Evolutionary conservation across 2,797 vertebrate genomes (phyloP), one percentile per base, ranked within the genome.

Genomic region (Lagorchestes hirsutus): DNA sequence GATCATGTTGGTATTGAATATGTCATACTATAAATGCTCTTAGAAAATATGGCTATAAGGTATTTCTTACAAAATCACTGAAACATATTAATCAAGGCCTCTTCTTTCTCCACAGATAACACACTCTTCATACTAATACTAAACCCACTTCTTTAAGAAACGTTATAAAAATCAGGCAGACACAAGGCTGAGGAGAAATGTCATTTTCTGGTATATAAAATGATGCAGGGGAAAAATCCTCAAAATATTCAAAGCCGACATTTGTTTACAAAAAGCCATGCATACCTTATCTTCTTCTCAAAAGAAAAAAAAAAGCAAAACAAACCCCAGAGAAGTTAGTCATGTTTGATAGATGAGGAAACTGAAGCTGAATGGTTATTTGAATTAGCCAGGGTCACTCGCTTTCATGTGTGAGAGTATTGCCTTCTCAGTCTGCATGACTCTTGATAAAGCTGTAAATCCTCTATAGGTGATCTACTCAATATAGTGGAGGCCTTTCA

Each of bases 1-100:
- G 5, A 56, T 50, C 29, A 92, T 93, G 58, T 93, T 18, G 5
- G 54, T 54, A 12, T 82, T 24, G 74, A 24, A 62, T 34, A 50
- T 29, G 95, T 93, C 18, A 5, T 91, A 95, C 91, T 93, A 90
- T 54, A 93, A 91, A 46, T 59, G 50, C 46, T 92, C 31, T 1
- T 90, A 92, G 55, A 13, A 27, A 94, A 24, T 93, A 55, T 1
- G 50, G 9, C n/a, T 22, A 0, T 50, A 62, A 93, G 57, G 13
- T 90, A 18, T 40, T 93, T 58, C 58, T 87, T 82, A 14, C n/a
- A 90, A 91, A 22, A 67, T 90, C 22, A 93, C 90, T 82, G 90
- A 24, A 54, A 82, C 40, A 82, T 82, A 46, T 46, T 27, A 22
- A 46, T 82, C 74, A 82, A 82, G 40, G 9, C 22, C n/a, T 74